Conservation (phyloP, 2,113 vertebrate genomes). For the Lepus americanus region DNA sequence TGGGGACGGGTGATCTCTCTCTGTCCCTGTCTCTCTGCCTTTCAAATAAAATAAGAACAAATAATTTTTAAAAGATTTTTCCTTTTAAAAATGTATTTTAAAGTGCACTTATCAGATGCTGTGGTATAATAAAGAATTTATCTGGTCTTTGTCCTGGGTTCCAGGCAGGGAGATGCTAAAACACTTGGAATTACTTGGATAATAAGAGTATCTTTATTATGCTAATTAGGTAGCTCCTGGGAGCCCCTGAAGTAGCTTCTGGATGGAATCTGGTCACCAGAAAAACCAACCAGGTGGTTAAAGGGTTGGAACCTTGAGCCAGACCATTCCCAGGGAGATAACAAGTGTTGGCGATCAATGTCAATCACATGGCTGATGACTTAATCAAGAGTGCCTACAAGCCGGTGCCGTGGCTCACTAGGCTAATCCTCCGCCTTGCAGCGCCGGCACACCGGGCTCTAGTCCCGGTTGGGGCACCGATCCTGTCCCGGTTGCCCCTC, state of each 20-base stretch:
- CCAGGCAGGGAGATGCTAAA: not conserved
- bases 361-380: not conserved
- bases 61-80: too few relatives aligned
- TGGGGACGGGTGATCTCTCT: too few relatives aligned
- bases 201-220: not conserved
- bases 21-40: too few relatives aligned
- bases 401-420: too few relatives aligned
- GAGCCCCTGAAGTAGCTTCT: not conserved
- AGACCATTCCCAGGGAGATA: not conserved
- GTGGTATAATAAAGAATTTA: not conserved
- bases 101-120: not conserved
- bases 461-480: too few relatives aligned
- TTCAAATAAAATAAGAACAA: too few relatives aligned
- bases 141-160: not conserved
- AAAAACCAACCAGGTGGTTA: not conserved
- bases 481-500: too few relatives aligned
- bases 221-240: not conserved
- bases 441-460: too few relatives aligned
- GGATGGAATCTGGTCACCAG: not conserved
- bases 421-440: too few relatives aligned
- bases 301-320: not conserved
- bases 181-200: not conserved
- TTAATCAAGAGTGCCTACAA: not conserved
- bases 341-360: not conserved
- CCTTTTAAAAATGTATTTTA: too few relatives aligned